Conservation (phyloP, 2,888 invertebrate species). For the Chouioia cunea region DNA sequence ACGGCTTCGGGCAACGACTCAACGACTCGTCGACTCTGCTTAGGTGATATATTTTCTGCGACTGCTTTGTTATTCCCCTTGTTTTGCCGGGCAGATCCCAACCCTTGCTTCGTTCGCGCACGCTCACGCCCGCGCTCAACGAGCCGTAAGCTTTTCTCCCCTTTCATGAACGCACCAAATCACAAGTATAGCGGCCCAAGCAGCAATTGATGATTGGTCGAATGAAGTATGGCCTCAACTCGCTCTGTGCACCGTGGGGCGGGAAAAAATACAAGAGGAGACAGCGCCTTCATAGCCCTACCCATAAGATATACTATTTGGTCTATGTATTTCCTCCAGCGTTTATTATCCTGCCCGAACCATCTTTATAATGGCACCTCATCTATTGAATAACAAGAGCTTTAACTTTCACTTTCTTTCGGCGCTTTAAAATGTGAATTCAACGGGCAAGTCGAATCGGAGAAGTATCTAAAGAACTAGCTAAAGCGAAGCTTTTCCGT, state of each 20-base stretch:
- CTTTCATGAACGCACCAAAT: slow-evolving; percentile 36
- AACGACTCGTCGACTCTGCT: slow-evolving; percentile 66
- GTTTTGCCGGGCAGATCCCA: slow-evolving; percentile 49
- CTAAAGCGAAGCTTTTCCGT: slow-evolving; percentile 12
- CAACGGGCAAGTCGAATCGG: slow-evolving; percentile 26
- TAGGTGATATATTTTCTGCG: slow-evolving; percentile 66
- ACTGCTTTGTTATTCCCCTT: slow-evolving; percentile 63
- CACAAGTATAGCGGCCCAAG: not conserved
- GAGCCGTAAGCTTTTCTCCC: slow-evolving; percentile 56
- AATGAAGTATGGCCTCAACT: slow-evolving; percentile 26
- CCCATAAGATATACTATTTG: too few species aligned
- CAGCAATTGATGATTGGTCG: slow-evolving; percentile 36
- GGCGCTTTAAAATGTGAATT: not conserved
- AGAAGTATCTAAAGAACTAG: slow-evolving; percentile 14
- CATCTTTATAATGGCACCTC: not conserved
- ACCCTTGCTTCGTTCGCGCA: slow-evolving; percentile 61
- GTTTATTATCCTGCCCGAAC: too few species aligned
- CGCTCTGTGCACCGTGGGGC: too few species aligned
- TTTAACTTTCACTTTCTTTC: slow-evolving; percentile 25
- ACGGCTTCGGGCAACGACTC: slow-evolving; percentile 46
- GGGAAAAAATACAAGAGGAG: slow-evolving; percentile 7
- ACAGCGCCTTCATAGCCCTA: too few species aligned
- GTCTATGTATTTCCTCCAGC: too few species aligned
- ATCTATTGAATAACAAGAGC: not conserved
- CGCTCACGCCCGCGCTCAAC: slow-evolving; percentile 64